A percentile compares a stretch with the other conserved stretches of the same genome.
Conservation (phyloP, 2,888 invertebrate genomes). For the Auanema freiburgensis region DNA sequence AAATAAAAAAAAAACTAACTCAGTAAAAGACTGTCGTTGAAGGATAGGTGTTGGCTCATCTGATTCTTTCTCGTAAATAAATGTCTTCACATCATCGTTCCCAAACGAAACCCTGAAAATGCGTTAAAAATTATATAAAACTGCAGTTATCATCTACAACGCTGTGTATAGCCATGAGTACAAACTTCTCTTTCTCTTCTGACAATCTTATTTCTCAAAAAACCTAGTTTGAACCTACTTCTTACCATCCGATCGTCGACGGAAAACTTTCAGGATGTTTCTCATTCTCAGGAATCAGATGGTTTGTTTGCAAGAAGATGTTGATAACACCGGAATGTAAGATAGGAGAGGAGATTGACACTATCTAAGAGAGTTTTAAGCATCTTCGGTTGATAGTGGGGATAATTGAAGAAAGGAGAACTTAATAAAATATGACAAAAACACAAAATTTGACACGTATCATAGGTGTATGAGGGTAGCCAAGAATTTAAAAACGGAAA, state of each 20-base stretch:
- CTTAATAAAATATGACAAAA: too few species aligned
- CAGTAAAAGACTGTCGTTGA: constrained; percentile 20
- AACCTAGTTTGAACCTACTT: constrained; percentile 5
- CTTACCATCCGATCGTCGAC: constrained; percentile 18
- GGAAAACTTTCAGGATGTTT: constrained; percentile 15
- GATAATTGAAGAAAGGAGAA: constrained; percentile 4
- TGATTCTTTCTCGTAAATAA: constrained; percentile 26
- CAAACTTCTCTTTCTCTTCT: background rate
- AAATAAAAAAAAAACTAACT: constrained; percentile 17
- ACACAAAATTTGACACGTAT: too few species aligned
- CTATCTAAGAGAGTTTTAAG: constrained; percentile 1
- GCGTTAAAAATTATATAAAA: too few species aligned
- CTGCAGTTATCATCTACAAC: too few species aligned
- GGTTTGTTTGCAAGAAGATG: background rate
- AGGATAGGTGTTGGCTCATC: constrained; percentile 23
- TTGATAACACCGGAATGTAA: background rate
- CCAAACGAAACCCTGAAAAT: constrained; percentile 28
- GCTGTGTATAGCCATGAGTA: too few species aligned
- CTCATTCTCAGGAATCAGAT: constrained; percentile 6
- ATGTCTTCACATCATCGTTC: constrained; percentile 21
- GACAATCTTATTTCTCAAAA: background rate
- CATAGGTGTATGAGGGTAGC: background rate
- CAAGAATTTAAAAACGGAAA: too few species aligned
- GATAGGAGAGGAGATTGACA: background rate
- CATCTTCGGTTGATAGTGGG: too few species aligned